Percentiles rank a stretch among this genome's conserved stretches.
Conservation (phyloP, 1,140 invertebrate species). For the Drosophila punjabiensis region DNA sequence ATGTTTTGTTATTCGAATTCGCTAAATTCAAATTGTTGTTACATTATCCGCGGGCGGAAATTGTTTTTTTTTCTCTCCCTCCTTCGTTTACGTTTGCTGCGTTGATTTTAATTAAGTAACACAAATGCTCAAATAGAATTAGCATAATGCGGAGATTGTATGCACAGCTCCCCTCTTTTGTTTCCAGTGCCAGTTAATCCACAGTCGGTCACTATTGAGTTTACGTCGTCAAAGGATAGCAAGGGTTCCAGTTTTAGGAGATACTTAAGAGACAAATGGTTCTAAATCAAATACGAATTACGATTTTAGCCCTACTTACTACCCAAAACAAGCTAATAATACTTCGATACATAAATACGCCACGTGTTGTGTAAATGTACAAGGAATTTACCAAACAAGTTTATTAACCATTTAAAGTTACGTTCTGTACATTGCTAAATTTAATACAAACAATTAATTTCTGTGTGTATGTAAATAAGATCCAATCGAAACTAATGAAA, state of each 20-base stretch:
- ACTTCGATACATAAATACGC: slow-evolving; percentile 34
- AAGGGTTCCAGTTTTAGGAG: slow-evolving; percentile 28
- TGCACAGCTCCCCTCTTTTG: not conserved
- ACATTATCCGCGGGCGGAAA: slow-evolving; percentile 69
- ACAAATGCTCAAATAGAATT: slow-evolving; percentile 50
- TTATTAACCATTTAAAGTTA: slow-evolving; percentile 39
- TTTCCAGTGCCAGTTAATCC: not conserved
- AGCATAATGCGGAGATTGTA: slow-evolving; percentile 6
- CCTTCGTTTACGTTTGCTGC: not conserved
- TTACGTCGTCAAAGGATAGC: slow-evolving; percentile 14
- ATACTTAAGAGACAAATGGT: slow-evolving; percentile 49
- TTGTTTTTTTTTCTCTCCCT: slow-evolving; percentile 11
- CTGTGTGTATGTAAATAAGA: slow-evolving; percentile 71
- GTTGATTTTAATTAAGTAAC: slow-evolving; percentile 20
- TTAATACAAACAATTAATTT: slow-evolving; percentile 35
- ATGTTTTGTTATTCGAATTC: slow-evolving; percentile 4
- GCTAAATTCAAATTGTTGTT: not conserved
- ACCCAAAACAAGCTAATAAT: slow-evolving; percentile 31
- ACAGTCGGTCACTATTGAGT: slow-evolving; percentile 40
- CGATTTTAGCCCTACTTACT: slow-evolving; percentile 61
- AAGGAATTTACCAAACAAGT: slow-evolving; percentile 56
- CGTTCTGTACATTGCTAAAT: slow-evolving; percentile 58
- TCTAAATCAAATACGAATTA: slow-evolving; percentile 48
- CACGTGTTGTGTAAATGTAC: slow-evolving; percentile 43
- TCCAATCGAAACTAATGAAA: slow-evolving; percentile 49